Evolutionary conservation across 1,140 invertebrate species (phyloP), one percentile per base, ranked within the genome.

Genomic region (Drosophila asahinai): DNA sequence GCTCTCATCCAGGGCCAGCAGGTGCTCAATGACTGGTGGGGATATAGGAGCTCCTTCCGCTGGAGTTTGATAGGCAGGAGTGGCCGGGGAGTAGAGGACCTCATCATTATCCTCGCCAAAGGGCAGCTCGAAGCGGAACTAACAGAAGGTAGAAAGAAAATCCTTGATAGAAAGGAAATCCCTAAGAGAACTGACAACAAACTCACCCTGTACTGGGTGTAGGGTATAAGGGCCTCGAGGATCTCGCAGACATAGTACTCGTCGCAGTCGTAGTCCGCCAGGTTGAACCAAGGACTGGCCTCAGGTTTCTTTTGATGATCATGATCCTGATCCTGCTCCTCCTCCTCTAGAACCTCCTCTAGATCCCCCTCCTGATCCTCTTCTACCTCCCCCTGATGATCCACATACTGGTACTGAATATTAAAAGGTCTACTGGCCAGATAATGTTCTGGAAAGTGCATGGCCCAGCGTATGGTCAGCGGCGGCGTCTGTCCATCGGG

Each of bases 181-280:
- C 12, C 6, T 15, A 12, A 0, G 2, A 15, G 6, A 0, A 0
- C 6, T 7, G 0, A 38, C 6, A 6, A 0, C 11, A 5, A 25
- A 42, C 94, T 93, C 94, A 98, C 97, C 94, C 96, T 95, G 90
- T 98, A 98, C 90, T 97, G 97, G 0, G 97, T 97, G 89, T 97
- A 98, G 0, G 98, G 97, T 54, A 96, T 95, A 7, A 98, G 94
- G 74, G 96, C 95, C 51, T 96, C 94, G 0, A 98, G 68, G 0
- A 92, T 81, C 49, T 92, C 91, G 27, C 91, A 92, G 7, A 75
- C 80, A 17, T 90, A 92, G 51, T 86, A 75, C 68, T 92, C 87
- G 43, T 95, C 95, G 47, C 96, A 92, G 22, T 92, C 78, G n/a
- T 90, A 92, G 25, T 92, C 83, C 6, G 93, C 15, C 94, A 94